A percentile compares a stretch with the other conserved stretches of the same genome.
These are phyloP conservation scores for Drosophila suboccidentalis DNA, from an alignment of 2,888 invertebrate species.

Conservation along the genomic window DNA sequence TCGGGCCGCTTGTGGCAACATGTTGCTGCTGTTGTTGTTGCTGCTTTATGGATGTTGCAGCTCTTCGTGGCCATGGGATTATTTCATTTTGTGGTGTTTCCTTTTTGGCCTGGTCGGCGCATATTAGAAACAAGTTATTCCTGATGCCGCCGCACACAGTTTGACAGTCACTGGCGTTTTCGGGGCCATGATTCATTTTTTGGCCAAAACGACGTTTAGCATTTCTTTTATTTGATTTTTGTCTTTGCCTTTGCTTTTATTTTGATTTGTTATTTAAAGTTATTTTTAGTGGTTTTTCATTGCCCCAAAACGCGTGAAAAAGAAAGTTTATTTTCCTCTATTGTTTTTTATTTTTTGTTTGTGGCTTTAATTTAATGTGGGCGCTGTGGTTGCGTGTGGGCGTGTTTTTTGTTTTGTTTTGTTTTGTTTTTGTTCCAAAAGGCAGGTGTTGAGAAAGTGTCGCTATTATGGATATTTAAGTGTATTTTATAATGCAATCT, in stretches of 20 bases:
- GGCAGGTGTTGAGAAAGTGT: constrained; percentile 58
- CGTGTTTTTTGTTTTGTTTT: constrained; percentile 43
- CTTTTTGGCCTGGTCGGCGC: constrained; percentile 66
- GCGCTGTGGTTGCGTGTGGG: constrained; percentile 57
- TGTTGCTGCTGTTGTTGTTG: constrained; percentile 34
- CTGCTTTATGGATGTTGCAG: constrained; percentile 48
- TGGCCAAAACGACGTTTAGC: constrained; percentile 41
- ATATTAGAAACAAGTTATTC: constrained; percentile 81
- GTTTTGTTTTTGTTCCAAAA: constrained; percentile 3
- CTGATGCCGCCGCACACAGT: constrained; percentile 61
- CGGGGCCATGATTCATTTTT: constrained; percentile 72
- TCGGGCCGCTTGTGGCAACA: constrained; percentile 48
- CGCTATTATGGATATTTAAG: constrained; percentile 20
- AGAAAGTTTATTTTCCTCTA: constrained; percentile 65
- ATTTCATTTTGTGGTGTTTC: constrained; percentile 83
- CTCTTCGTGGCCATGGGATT: constrained; percentile 79
- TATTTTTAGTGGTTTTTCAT: constrained; percentile 57
- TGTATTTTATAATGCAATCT: constrained; percentile 35
- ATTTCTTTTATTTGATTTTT: constrained; percentile 5
- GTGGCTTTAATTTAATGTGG: constrained; percentile 5
- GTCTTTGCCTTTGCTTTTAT: constrained; percentile 24
- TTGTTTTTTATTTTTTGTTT: constrained; percentile 39
- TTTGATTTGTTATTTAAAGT: constrained; percentile 18
- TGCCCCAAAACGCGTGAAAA: constrained; percentile 71
- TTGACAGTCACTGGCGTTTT: constrained; percentile 55